Base-by-base conservation (phyloP, 23 tunicate species). In the Corella eumyota region DNA sequence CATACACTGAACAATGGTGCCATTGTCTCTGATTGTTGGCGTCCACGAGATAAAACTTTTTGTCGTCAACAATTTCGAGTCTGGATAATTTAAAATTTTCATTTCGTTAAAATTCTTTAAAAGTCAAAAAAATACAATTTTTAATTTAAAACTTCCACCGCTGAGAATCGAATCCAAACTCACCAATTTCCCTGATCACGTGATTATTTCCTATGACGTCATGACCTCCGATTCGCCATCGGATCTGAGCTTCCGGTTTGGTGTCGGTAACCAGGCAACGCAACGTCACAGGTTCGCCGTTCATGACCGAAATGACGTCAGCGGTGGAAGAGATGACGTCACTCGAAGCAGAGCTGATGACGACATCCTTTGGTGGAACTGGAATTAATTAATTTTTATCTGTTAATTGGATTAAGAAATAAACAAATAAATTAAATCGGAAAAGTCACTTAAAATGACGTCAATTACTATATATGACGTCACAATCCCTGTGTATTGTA, bases 301-400 rank as follows among this genome's bases (percentile, higher is more conserved):
- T 57, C 46, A 36, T 59, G 22, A 69, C 76, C 2, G 51, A 29
- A 50, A 78, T 69, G 1, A 70, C 47, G 13, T 64, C 62, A 0
- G 36, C 25, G 2, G 27, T 35, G 5, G 58, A n/a, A 3, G 76
- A 64, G 30, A 46, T 37, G 1, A 70, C 47, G 13, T 64, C 62
- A 0, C 28, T n/a, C 2, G 27, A 32, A 1, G 58, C 27, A 3
- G 76, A 64, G 30, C 46, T 37, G 1, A 78, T 45, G 25, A 23
- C 48, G 25, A 78, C 32, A 30, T 32, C 59, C 27, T 72, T 55
- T 4, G 90, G 90, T 2, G 90, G 74, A 30, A 72, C 90, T 79
- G 68, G 11, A 23, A 73, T 15, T 6, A 23, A 19, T 3, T 11
- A 9, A 36, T 32, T 40, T 56, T 11, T 25, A 40, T 0, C 15